Conservation (phyloP, 2,888 invertebrate genomes). For the Ecliptopera silaceata region DNA sequence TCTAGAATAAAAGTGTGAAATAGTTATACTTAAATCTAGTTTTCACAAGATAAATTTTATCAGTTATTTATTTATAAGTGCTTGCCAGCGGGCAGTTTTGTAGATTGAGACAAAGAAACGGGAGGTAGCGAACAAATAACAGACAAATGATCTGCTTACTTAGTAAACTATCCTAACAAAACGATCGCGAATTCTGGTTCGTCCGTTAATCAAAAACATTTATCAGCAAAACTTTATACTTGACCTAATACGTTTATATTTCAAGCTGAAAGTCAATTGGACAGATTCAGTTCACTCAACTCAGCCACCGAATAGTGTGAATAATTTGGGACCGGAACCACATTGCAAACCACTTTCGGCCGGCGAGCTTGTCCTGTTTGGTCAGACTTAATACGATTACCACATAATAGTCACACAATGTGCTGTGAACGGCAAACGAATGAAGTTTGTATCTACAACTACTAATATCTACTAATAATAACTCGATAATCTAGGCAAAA, state of each 20-base stretch:
- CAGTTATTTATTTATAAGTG: slow-evolving; percentile 34
- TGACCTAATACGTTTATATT: background rate
- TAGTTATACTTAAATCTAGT: slow-evolving; percentile 46
- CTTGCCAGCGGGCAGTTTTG: slow-evolving; percentile 6
- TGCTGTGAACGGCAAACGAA: slow-evolving; percentile 7
- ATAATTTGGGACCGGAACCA: slow-evolving; percentile 18
- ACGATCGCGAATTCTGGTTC: background rate
- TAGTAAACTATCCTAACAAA: background rate
- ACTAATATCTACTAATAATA: background rate
- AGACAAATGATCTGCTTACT: slow-evolving; percentile 2
- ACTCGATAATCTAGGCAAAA: background rate
- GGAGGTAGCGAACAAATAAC: background rate
- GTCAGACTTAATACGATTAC: slow-evolving; percentile 11
- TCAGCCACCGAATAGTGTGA: slow-evolving; percentile 13
- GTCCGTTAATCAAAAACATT: background rate
- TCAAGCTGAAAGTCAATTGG: background rate
- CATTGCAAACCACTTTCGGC: slow-evolving; percentile 18
- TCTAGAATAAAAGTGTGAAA: slow-evolving; percentile 25
- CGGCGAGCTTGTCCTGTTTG: slow-evolving; percentile 13
- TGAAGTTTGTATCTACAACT: background rate
- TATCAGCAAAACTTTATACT: background rate
- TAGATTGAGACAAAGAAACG: slow-evolving; percentile 3
- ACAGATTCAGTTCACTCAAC: slow-evolving; percentile 10
- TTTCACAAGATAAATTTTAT: slow-evolving; percentile 45
- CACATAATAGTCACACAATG: slow-evolving; percentile 9